Conservation (phyloP, 2,797 vertebrate species). For the Acrossocheilus wenchowensis region DNA sequence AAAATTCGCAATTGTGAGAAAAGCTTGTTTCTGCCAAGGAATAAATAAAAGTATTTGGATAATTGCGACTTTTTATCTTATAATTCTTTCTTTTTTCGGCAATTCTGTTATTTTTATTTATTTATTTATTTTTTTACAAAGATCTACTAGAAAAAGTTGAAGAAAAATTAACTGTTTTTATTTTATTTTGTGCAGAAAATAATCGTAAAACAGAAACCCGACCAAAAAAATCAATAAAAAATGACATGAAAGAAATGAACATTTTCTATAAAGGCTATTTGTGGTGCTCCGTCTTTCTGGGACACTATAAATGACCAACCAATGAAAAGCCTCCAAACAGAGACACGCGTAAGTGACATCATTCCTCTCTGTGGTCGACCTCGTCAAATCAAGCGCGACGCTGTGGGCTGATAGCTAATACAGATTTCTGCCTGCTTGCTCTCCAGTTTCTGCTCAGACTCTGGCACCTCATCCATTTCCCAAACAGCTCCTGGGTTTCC, state of each 20-base stretch:
- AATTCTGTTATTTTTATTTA: no score
- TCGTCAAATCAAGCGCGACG: neutral
- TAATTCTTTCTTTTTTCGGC: no score
- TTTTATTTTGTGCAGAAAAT: no score
- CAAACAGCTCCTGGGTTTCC: conserved; percentile 59
- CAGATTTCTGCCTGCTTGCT: neutral
- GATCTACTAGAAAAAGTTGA: no score
- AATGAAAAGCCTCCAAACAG: neutral
- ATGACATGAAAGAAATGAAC: neutral
- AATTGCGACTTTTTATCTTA: no score
- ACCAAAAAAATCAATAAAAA: neutral
- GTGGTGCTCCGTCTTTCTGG: neutral
- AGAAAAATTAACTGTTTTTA: no score
- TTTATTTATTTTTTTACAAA: no score
- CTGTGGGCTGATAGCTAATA: neutral
- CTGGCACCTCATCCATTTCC: conserved; percentile 56
- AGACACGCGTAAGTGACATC: neutral
- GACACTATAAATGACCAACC: neutral
- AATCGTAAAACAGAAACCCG: neutral
- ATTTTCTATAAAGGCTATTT: neutral
- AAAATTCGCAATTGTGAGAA: no score
- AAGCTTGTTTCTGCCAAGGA: no score
- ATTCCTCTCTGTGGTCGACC: neutral
- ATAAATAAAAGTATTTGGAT: no score
- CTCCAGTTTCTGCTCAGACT: neutral